phyloP scores from a whole-genome alignment of 2,113 vertebrate genomes.

The Tupaia tana region DNA sequence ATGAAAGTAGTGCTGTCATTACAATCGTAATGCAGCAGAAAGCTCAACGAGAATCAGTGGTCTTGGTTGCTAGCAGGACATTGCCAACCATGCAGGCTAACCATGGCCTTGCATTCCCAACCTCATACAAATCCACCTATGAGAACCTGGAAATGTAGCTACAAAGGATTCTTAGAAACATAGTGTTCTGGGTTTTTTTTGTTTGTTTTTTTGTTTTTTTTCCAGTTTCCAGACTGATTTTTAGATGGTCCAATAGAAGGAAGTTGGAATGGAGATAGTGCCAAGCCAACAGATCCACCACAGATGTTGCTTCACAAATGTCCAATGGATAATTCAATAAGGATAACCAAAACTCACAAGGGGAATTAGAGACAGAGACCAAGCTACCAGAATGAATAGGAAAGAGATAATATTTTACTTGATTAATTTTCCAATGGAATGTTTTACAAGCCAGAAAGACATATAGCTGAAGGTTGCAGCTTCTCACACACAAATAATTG shows the following conservation, averaged over 20 bases:
- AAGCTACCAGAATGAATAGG: not conserved
- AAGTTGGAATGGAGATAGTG: not conserved
- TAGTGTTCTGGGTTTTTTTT: not conserved
- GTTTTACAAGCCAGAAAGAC: not conserved
- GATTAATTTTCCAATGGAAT: constrained; percentile 12
- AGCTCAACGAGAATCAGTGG: not conserved
- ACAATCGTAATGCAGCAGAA: not conserved
- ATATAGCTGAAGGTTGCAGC: not conserved
- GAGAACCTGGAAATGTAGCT: not conserved
- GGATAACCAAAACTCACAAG: not conserved
- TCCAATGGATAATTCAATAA: not conserved
- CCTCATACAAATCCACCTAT: not conserved
- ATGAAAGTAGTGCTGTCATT: not conserved
- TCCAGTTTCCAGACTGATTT: not conserved
- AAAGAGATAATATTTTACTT: not conserved
- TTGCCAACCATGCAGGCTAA: not conserved
- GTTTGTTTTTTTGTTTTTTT: not conserved
- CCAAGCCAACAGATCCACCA: not conserved
- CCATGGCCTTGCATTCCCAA: not conserved
- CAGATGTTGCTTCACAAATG: not conserved
- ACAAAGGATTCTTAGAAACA: not conserved
- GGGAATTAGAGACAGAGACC: not conserved
- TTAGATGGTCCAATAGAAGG: not conserved
- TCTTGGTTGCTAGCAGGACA: not conserved
- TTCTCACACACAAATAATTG: not conserved